Conservation (phyloP, 2,113 vertebrate genomes). For the Chinchilla lanigera region DNA sequence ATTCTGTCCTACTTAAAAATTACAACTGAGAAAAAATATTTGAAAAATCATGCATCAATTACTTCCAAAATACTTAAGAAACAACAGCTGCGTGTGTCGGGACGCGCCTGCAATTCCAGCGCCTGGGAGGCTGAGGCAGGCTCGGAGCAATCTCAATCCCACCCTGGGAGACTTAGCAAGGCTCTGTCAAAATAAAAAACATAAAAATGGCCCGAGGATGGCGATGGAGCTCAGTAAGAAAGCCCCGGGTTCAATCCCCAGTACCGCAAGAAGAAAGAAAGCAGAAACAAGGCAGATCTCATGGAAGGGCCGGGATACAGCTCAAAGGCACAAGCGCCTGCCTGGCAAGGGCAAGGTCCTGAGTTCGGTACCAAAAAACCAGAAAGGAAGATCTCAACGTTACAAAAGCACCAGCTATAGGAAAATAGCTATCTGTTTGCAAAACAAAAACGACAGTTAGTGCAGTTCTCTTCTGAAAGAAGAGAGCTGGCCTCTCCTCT, state of each 20-base stretch:
- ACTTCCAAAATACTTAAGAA: background rate
- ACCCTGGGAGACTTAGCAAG: background rate
- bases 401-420: background rate
- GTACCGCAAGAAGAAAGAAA: background rate
- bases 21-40: background rate
- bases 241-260: background rate
- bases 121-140: background rate
- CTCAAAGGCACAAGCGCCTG: too few relatives aligned
- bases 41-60: background rate
- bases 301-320: too few relatives aligned
- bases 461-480: background rate
- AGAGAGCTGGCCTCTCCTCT: background rate
- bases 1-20: slow-evolving; percentile 11
- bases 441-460: background rate
- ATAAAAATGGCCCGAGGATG: background rate
- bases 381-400: background rate
- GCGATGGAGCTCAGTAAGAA: background rate
- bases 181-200: background rate
- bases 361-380: too few relatives aligned
- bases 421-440: background rate
- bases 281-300: background rate
- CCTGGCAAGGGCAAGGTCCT: too few relatives aligned
- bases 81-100: background rate
- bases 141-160: background rate
- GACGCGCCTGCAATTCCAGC: too few relatives aligned